phyloP scores from a whole-genome alignment of 2,113 vertebrate genomes.

The Opisthocomus hoazin region DNA sequence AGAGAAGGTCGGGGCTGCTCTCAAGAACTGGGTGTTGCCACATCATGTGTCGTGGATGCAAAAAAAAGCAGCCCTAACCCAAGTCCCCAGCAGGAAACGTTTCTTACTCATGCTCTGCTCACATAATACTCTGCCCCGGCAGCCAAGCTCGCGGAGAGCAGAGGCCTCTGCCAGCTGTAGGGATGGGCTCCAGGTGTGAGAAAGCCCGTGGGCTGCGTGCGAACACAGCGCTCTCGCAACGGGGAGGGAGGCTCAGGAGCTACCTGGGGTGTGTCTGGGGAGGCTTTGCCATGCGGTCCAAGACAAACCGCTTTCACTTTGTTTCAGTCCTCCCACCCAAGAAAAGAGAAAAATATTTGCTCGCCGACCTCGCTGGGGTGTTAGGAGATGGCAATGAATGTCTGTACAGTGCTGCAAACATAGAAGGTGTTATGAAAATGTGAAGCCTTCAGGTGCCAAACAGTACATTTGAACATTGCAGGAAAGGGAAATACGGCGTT shows the following conservation, averaged over 20 bases:
- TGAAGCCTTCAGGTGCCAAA: not conserved
- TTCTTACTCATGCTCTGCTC: not conserved
- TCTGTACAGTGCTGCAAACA: not conserved
- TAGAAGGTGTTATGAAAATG: constrained; percentile 4
- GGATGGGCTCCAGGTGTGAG: not conserved
- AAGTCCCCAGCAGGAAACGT: not conserved
- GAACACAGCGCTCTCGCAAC: fast-evolving
- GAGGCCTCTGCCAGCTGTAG: not conserved
- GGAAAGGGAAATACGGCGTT: constrained; percentile 5
- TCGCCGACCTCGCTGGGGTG: fast-evolving
- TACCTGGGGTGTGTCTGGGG: not conserved
- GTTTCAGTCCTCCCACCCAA: not conserved
- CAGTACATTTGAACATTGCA: not conserved
- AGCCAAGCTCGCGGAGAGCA: not conserved
- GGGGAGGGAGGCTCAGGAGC: not conserved
- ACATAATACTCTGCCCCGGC: not conserved
- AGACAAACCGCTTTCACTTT: not conserved
- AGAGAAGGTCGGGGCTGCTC: not conserved
- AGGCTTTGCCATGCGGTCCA: not conserved
- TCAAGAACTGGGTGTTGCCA: not conserved
- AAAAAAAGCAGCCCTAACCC: not conserved
- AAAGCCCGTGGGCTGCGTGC: not conserved
- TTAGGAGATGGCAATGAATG: constrained; percentile 6
- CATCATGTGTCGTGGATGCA: fast-evolving
- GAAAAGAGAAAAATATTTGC: constrained; percentile 50